Base-by-base conservation (phyloP, 2,797 vertebrate species). In the Australoheros facetus region DNA sequence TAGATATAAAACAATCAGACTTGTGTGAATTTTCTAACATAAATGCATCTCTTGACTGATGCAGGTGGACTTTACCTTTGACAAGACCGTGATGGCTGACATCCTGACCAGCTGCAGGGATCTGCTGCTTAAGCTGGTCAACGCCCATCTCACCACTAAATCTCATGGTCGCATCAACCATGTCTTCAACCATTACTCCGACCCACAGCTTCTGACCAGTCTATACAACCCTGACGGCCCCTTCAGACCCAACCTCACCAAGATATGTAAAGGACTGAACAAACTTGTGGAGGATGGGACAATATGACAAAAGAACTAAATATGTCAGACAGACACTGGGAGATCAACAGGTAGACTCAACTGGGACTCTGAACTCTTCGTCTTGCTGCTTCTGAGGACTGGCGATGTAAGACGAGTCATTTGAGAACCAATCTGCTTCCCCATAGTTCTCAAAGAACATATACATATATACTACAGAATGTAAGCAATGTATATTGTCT, bases 11-110 rank as follows among this genome's bases (percentile, higher is more conserved):
- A 69, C 64, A 69, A n/a, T 69, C 17, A 14, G n/a, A 34, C 45
- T 51, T 71, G 32, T 28, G 2, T 16, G 3, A 64, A 5, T 55
- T 51, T 28, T 73, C 54, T 80, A 72, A 77, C 45, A 37, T 48
- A 23, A 74, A 71, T 0, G 2, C n/a, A 32, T 80, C 23, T 79
- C 48, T 30, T 51, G 10, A 19, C 51, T 19, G 16, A 4, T 14
- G 13, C 89, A 96, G 96, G 97, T 98, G 88, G 97, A 96, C 37
- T 98, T 98, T 74, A 98, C 97, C 81, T 98, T 98, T 1, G 97
- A 98, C 89, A 95, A 96, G 9, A 88, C 85, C 0, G 96, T 98
- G 81, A 95, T 98, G 93, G 82, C 90, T 0, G 87, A 93, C 1
- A 92, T 97, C 56, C 94, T 98, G 85, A 90, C 66, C 0, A 87